Evolutionary conservation across 2,113 vertebrate species (phyloP).

Genomic region (Gopherus evgoodei): DNA sequence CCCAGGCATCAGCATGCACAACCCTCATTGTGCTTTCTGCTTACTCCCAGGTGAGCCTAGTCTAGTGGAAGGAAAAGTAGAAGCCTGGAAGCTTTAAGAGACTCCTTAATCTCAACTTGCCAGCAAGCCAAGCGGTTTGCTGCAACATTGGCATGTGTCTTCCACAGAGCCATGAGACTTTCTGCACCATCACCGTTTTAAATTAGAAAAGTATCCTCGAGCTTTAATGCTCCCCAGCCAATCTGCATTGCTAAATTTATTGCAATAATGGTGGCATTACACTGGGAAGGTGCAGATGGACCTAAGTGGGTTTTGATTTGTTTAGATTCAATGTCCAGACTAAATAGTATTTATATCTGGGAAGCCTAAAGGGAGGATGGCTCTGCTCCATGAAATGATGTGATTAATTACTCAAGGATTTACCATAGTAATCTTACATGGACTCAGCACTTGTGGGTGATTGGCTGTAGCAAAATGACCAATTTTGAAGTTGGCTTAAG

Average conservation of each 20-base stretch:
- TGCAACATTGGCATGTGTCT: rapidly evolving
- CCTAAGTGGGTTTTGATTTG: slow-evolving; percentile 31
- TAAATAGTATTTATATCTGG: slow-evolving; percentile 13
- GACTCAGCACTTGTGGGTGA: slow-evolving; percentile 21
- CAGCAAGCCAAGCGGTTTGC: neutral
- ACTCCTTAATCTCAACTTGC: rapidly evolving
- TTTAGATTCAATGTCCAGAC: neutral
- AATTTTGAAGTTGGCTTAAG: slow-evolving; percentile 34
- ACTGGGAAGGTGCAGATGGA: neutral
- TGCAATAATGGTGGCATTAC: neutral
- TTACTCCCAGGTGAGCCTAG: too few species aligned
- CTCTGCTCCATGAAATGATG: neutral
- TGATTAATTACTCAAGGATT: slow-evolving; percentile 68
- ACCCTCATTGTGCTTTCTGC: too few species aligned
- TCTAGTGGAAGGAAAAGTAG: too few species aligned
- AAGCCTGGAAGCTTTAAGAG: neutral
- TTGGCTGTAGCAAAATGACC: slow-evolving; percentile 54
- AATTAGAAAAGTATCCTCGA: neutral
- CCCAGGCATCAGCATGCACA: too few species aligned
- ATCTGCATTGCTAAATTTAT: neutral
- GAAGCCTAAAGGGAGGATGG: neutral
- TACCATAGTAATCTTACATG: slow-evolving; percentile 51
- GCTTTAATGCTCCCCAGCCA: neutral
- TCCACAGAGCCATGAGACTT: neutral
- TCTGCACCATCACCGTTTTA: rapidly evolving